Evolutionary conservation across 2,113 vertebrate species (phyloP), one percentile per base, ranked within the genome.

Genomic region (Apteryx owenii): DNA sequence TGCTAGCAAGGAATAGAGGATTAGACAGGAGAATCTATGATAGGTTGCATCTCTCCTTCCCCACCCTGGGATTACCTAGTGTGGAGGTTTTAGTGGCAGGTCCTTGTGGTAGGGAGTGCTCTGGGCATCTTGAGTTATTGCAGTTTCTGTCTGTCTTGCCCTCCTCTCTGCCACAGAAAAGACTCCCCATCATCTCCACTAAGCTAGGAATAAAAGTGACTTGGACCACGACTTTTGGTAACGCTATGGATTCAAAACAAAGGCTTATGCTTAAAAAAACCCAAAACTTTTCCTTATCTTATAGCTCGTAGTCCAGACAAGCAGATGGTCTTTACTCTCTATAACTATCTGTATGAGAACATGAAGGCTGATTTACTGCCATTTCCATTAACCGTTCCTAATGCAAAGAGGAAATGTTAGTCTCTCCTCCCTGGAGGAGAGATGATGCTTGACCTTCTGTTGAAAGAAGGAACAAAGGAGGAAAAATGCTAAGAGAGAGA

Each of bases 321-420:
- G 58, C 81, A 86, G 82, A 75, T 81, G 33, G 54, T 68, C 66
- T 88, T 90, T 86, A 21, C 46, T 90, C 3, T 5, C 84, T 91
- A 48, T 54, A 89, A 36, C 65, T 62, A 22, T 48, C 51, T 33
- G 6, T 76, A 26, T 48, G 64, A 86, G 85, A 78, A 86, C 11
- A 31, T 10, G 65, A 75, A 84, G 12, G 14, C 42, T 93, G 85
- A 90, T 89, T 92, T 94, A 95, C 68, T 90, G 38, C 54, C 29
- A 38, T 81, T 92, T 88, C 46, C 79, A 94, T 94, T 95, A 86
- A 78, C 69, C 60, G 31, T 58, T 88, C 31, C 80, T 93, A 90
- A 93, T 81, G 73, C 51, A 93, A 93, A 96, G 77, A 86, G 81
- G 93, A 95, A 96, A 96, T 81, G 51, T 84, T 96, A 86, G 80